Conservation (phyloP, 1,140 invertebrate species). For the Bilobella aurantiaca region DNA sequence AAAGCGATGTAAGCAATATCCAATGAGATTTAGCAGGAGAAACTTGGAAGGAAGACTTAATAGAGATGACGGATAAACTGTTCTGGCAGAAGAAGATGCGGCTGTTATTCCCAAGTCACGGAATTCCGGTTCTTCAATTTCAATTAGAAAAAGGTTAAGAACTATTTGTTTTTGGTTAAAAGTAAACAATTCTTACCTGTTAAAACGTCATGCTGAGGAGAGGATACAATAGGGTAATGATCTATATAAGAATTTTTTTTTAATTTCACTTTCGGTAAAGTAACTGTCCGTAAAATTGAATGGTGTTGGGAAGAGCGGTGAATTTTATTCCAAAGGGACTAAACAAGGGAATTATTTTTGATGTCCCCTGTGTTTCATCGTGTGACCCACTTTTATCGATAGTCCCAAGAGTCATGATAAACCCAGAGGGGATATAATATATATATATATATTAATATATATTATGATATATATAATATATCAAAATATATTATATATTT, state of each 20-base stretch:
- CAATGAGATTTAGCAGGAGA: background rate
- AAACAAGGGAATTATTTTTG: no score
- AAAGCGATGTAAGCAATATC: background rate
- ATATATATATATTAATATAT: no score
- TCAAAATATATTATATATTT: no score
- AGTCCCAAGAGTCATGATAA: no score
- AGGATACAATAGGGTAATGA: slow-evolving; percentile 34
- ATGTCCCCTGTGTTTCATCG: no score
- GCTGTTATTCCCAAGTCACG: slow-evolving; percentile 29
- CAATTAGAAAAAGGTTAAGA: background rate
- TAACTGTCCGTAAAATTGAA: no score
- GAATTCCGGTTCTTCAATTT: slow-evolving; percentile 29
- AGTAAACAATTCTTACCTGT: slow-evolving; percentile 29
- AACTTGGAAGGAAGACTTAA: slow-evolving; percentile 18
- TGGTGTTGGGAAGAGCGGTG: no score
- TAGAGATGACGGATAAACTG: slow-evolving; percentile 30
- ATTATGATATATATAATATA: no score
- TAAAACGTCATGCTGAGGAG: slow-evolving; percentile 34
- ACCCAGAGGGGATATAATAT: no score
- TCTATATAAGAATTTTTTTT: slow-evolving; percentile 17
- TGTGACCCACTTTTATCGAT: no score
- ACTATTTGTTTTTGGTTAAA: slow-evolving; percentile 1
- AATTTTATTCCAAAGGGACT: no score
- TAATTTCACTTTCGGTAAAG: no score
- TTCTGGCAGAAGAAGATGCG: slow-evolving; percentile 21